phyloP scores from a whole-genome alignment of 2,888 invertebrate genomes.

The Lymantria dispar region DNA sequence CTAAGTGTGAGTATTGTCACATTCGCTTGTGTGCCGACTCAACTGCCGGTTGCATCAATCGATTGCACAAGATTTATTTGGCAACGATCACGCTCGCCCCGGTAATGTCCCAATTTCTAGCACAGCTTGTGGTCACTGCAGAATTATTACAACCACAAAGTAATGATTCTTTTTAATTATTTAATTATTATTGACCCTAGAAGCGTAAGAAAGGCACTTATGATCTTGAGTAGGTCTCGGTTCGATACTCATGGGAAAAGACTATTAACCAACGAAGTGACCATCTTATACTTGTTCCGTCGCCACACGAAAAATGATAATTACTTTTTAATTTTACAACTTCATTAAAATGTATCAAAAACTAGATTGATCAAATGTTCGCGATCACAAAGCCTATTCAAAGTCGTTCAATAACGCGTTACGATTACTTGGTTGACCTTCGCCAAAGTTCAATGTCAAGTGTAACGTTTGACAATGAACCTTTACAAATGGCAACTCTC shows the following conservation, averaged over 20 bases:
- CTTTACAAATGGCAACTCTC: conserved; percentile 31
- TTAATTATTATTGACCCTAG: conserved; percentile 2
- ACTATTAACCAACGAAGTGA: too few relatives aligned
- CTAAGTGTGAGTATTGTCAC: too few relatives aligned
- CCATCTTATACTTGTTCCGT: too few relatives aligned
- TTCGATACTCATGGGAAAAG: too few relatives aligned
- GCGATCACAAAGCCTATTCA: too few relatives aligned
- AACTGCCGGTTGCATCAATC: conserved; percentile 33
- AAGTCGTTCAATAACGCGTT: too few relatives aligned
- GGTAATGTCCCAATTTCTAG: conserved; percentile 33
- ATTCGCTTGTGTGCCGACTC: conserved; percentile 19
- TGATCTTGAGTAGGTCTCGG: too few relatives aligned
- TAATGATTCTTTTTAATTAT: conserved; percentile 6
- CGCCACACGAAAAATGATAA: too few relatives aligned
- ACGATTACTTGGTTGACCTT: background rate
- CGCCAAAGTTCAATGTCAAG: conserved; percentile 33
- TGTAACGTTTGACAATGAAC: conserved; percentile 52
- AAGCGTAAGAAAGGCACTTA: too few relatives aligned
- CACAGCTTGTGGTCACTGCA: conserved; percentile 20
- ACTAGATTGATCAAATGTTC: too few relatives aligned
- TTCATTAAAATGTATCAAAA: too few relatives aligned
- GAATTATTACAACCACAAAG: conserved; percentile 5
- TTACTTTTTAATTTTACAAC: too few relatives aligned
- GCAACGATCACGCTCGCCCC: conserved; percentile 41
- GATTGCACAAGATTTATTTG: conserved; percentile 59